Evolutionary conservation across 1,140 invertebrate species (phyloP).

Genomic region (Trachelipus rathkii): DNA sequence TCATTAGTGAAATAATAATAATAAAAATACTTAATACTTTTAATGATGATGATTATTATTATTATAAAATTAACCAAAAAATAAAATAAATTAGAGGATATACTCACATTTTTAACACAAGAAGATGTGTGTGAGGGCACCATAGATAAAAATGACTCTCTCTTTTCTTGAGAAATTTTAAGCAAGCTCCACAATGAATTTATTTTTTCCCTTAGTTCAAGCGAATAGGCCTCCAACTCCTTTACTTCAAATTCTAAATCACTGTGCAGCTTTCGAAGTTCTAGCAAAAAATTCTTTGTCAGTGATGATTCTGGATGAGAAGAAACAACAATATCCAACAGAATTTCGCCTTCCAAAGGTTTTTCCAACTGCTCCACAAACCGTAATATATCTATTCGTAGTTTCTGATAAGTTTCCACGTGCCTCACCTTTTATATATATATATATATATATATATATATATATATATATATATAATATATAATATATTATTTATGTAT

Average conservation of each 20-base stretch:
- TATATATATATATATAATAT: too few relatives aligned
- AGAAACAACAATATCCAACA: neutral
- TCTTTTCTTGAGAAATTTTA: neutral
- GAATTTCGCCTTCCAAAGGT: neutral
- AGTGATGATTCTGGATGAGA: neutral
- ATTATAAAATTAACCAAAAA: too few relatives aligned
- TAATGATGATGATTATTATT: too few relatives aligned
- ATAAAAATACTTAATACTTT: too few relatives aligned
- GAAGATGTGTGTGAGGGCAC: neutral
- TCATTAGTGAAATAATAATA: too few relatives aligned
- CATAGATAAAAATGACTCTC: neutral
- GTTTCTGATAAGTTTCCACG: neutral
- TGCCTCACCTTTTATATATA: neutral
- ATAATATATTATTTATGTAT: too few relatives aligned
- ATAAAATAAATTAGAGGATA: too few relatives aligned
- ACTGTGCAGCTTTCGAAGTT: neutral
- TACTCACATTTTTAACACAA: neutral
- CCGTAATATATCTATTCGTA: neutral
- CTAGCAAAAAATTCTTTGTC: neutral
- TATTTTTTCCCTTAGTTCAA: neutral
- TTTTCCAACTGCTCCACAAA: conserved; percentile 2
- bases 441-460: too few relatives aligned
- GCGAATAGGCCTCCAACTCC: neutral
- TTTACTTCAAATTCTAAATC: neutral
- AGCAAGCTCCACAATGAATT: neutral